phyloP scores from a whole-genome alignment of 2,113 vertebrate species.

The Lamprotornis superbus region DNA sequence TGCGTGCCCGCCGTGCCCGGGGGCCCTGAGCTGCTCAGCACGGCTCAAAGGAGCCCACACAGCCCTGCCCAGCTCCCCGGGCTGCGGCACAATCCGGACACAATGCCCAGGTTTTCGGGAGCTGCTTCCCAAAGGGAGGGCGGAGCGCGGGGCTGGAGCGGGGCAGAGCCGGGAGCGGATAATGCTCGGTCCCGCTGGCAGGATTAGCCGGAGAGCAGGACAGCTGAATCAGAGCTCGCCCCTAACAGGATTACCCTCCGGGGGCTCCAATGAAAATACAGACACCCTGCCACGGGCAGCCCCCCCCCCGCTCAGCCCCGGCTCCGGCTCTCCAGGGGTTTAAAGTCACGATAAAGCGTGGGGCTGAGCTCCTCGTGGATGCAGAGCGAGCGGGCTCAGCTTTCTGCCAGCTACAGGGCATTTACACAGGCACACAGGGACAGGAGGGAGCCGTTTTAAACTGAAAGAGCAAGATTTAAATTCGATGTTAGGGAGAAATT shows the following conservation, averaged over 20 bases:
- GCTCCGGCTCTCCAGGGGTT: not conserved
- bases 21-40: not conserved
- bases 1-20: not conserved
- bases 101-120: not conserved
- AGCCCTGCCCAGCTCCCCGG: not conserved
- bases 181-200: not conserved
- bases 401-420: not conserved
- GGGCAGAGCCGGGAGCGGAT: not conserved
- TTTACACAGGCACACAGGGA: not conserved
- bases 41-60: not conserved
- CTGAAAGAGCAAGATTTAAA: no score
- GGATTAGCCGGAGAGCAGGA: conserved; percentile 7
- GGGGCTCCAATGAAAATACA: conserved; percentile 15
- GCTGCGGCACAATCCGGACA: not conserved
- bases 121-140: not conserved
- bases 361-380: accelerated
- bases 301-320: not conserved
- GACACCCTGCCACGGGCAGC: not conserved
- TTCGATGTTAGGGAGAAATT: not conserved
- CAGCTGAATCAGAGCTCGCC: conserved; percentile 54
- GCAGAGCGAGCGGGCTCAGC: accelerated
- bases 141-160: not conserved
- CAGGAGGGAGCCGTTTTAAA: not conserved
- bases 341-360: not conserved
- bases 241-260: conserved; percentile 45